phyloP scores from a whole-genome alignment of 2,888 invertebrate genomes.

The Bruchidius siliquastri region DNA sequence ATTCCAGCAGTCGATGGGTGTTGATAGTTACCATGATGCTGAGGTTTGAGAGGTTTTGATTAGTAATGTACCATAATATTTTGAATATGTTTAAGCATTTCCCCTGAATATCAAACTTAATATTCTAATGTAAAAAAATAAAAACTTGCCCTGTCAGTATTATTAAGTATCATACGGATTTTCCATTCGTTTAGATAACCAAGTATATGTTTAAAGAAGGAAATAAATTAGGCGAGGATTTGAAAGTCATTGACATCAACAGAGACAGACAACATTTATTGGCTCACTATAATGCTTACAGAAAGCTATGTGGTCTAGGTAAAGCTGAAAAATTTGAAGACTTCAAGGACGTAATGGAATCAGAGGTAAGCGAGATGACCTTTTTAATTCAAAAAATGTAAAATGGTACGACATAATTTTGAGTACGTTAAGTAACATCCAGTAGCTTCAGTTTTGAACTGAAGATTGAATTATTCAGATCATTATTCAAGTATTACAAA shows the following conservation, averaged over 20 bases:
- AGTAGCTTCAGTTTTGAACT: background rate
- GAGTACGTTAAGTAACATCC: no score
- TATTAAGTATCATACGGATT: no score
- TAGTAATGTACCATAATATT: no score
- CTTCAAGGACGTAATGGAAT: slow-evolving; percentile 61
- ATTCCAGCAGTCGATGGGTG: slow-evolving; percentile 68
- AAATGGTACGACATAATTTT: no score
- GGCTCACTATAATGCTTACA: slow-evolving; percentile 69
- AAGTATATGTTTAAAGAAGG: slow-evolving; percentile 63
- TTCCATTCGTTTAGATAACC: slow-evolving; percentile 55
- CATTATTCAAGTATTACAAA: no score
- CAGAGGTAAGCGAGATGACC: slow-evolving; percentile 54
- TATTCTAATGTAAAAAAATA: no score
- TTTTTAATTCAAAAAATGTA: background rate
- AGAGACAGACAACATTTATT: slow-evolving; percentile 79
- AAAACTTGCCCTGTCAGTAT: no score
- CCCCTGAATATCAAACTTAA: no score
- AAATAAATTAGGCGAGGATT: slow-evolving; percentile 70
- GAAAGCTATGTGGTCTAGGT: slow-evolving; percentile 67
- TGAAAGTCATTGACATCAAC: slow-evolving; percentile 78
- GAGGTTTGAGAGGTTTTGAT: slow-evolving; percentile 53
- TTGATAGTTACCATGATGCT: slow-evolving; percentile 71
- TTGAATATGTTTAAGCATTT: no score
- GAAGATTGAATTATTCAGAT: no score
- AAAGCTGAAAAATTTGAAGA: slow-evolving; percentile 65